phyloP scores from a whole-genome alignment of 1,140 invertebrate genomes.

The Papilio dardanus region DNA sequence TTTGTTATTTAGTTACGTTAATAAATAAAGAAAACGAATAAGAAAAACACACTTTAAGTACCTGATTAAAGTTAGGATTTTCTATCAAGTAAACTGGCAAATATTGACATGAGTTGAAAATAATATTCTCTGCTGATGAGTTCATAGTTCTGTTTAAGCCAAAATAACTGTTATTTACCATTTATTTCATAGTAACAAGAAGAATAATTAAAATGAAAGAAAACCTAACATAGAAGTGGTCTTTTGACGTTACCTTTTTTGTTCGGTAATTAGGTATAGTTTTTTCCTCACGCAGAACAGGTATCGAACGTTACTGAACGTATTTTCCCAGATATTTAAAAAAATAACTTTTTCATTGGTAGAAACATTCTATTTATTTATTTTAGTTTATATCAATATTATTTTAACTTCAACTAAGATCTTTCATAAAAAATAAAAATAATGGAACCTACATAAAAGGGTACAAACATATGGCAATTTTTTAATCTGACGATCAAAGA shows the following conservation, averaged over 20 bases:
- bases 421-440: background rate
- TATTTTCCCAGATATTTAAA: background rate
- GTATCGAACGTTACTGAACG: constrained; percentile 1
- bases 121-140: constrained; percentile 57
- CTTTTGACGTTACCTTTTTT: constrained; percentile 38
- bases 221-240: constrained; percentile 39
- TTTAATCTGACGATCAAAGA: constrained; percentile 44
- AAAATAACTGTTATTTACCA: constrained; percentile 42
- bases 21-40: constrained; percentile 33
- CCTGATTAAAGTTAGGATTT: constrained; percentile 67
- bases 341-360: background rate
- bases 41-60: constrained; percentile 52
- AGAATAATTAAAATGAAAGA: constrained; percentile 33
- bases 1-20: constrained; percentile 21
- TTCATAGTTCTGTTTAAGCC: constrained; percentile 55
- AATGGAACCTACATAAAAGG: background rate
- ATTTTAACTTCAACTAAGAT: background rate
- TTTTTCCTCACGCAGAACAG: constrained; percentile 6
- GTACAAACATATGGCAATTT: constrained; percentile 39
- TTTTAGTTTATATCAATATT: no score
- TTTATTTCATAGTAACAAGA: constrained; percentile 49
- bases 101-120: constrained; percentile 71
- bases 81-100: constrained; percentile 73
- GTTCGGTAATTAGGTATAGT: constrained; percentile 22
- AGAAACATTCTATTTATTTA: no score